Percentiles rank a stretch among this genome's conserved stretches.
Conservation (phyloP, 2,797 vertebrate species). For the Channa striata region DNA sequence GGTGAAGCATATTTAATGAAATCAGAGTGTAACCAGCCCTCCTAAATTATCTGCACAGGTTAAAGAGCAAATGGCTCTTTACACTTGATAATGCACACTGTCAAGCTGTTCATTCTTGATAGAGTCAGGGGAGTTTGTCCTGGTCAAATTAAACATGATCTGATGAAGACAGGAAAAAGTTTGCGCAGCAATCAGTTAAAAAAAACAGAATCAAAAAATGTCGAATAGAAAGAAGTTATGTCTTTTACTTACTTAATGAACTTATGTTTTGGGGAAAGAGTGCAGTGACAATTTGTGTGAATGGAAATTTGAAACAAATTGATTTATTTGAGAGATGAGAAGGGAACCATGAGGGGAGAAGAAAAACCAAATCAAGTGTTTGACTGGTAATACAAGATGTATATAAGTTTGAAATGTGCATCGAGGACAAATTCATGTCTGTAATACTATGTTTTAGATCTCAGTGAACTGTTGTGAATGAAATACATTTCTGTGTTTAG, state of each 20-base stretch:
- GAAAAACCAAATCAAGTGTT: constrained; percentile 19
- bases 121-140: constrained; percentile 23
- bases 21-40: constrained; percentile 64
- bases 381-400: constrained; percentile 15
- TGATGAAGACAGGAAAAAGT: background rate
- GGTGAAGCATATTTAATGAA: constrained; percentile 72
- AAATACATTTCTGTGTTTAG: constrained; percentile 7
- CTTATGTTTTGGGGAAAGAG: background rate
- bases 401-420: constrained; percentile 31
- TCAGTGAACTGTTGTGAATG: constrained; percentile 17
- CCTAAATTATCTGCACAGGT: constrained; percentile 65
- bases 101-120: constrained; percentile 12
- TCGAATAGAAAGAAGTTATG: background rate
- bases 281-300: background rate
- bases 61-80: constrained; percentile 58
- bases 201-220: background rate
- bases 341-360: constrained; percentile 1
- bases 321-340: constrained; percentile 33
- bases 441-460: constrained; percentile 27
- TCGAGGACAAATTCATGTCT: constrained; percentile 22
- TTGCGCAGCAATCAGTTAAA: background rate
- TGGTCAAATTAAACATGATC: constrained; percentile 14
- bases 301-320: constrained; percentile 18
- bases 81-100: constrained; percentile 40
- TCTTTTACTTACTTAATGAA: background rate